Base-by-base conservation (phyloP, 2,113 vertebrate species). In the Corythoichthys intestinalis region DNA sequence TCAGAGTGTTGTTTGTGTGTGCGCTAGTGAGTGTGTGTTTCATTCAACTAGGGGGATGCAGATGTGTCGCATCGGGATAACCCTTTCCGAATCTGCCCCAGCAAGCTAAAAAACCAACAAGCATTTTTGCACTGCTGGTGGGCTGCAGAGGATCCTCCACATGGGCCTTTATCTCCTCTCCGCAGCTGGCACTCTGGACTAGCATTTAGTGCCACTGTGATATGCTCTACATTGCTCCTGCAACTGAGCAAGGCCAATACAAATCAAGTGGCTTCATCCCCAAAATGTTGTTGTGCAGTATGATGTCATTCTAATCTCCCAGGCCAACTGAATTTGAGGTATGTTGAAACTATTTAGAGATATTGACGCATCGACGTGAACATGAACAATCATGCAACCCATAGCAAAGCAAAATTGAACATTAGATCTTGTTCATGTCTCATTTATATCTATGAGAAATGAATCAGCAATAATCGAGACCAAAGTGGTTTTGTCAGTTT, bases 211-310 rank as follows among this genome's bases (percentile, higher is more conserved):
- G 75, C 76, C 61, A 57, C 84, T 86, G 83, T 78, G 84, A 88
- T 86, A 85, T 83, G 81, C 77, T 86, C 77, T 80, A 80, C 83
- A 85, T 86, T 76, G 57, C 56, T 48, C 67, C 70, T 62, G 64
- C 39, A 84, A 74, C 71, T 12, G 56, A 81, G 62, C 14, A 39
- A 59, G 69, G 64, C 56, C 54, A 34, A 41, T 14, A 9, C 69
- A 79, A 78, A 85, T 79, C 73, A 73, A 77, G 70, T 70, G 63
- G 52, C 76, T 69, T 60, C 39, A 79, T 69, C 73, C 50, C 70
- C 50, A 70, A 62, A 14, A 58, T 71, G 68, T 38, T 10, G 53
- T 56, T 20, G 20, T 34, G 53, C 34, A 1, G 54, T 69, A 69
- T 60, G 74, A 69, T 69, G 63, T 76, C 57, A 20, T 15, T 70